Base-by-base conservation (phyloP, 1,140 invertebrate species). In the Rhagoletis zephyria region DNA sequence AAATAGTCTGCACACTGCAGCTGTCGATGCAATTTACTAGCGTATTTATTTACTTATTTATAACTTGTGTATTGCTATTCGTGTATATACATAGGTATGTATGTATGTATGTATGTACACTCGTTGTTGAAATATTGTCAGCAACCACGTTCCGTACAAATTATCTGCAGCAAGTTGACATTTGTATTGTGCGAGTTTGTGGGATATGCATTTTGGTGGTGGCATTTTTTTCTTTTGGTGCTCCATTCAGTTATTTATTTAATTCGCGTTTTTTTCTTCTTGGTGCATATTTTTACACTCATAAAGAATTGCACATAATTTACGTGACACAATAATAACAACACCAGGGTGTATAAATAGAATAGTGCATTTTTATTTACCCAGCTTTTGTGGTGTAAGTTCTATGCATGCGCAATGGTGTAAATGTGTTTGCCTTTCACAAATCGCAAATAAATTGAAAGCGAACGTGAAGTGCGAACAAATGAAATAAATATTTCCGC, bases 271-370 rank as follows among this genome's bases (percentile, higher is more conserved):
- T 48, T 74, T 74, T 45, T 30, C 30, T 30, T 30, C 30, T 30
- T 30, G 30, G 30, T 30, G 30, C 30, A 30, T 30, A 30, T 30
- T 30, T 30, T 30, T 30, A 1, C 42, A 45, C 45, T 74, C 9
- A 5, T 48, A 45, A 48, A 45, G 16, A 19, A 19, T 85, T 51
- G 77, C n/a, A 85, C 42, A 48, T 74, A 74, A 60, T 85, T 85
- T 59, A 56, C 59, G 48, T 85, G 81, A 60, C 81, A 60, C 59
- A 30, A 85, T 60, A 85, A 19, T 42, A 60, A 85, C 14, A 85
- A 59, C 19, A 67, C 19, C 40, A 10, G 12, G 60, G n/a, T 59
- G 30, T 85, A 85, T 60, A 59, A 59, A 85, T 59, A 59, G 60
- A 3, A 14, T 19, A 19, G 51, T 59, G 12, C 4, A n/a, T 85